Percentiles rank a stretch among this genome's conserved stretches.
Evolutionary conservation across 2,797 vertebrate species (phyloP).

Genomic region (Forpus xanthops): DNA sequence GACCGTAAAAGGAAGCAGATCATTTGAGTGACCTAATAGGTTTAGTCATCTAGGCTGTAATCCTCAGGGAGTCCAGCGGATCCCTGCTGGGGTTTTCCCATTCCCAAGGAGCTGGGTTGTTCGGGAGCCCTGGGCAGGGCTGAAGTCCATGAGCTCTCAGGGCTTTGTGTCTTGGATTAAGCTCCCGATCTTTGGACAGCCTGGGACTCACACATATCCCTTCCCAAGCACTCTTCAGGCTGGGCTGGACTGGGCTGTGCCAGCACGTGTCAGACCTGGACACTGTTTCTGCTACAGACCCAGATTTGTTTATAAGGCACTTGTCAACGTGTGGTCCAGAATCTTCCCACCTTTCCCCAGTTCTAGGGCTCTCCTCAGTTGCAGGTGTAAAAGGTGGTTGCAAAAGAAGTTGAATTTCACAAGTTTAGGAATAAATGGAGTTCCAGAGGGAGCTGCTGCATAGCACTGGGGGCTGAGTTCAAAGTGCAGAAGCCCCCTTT

Average conservation of each 20-base stretch:
- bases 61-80: neutral
- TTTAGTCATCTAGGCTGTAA: slow-evolving; percentile 22
- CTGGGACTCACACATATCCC: accelerated
- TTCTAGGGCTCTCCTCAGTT: neutral
- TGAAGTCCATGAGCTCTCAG: neutral
- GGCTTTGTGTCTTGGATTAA: neutral
- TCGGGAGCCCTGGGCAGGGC: neutral
- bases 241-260: neutral
- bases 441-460: neutral
- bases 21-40: slow-evolving; percentile 1
- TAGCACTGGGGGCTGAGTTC: neutral
- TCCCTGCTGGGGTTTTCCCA: slow-evolving; percentile 29
- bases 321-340: neutral
- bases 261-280: neutral
- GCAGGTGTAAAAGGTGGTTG: neutral
- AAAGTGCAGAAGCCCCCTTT: neutral
- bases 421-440: neutral
- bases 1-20: slow-evolving; percentile 68
- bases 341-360: neutral
- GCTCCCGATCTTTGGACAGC: neutral
- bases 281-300: accelerated
- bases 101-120: neutral
- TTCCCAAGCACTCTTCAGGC: neutral
- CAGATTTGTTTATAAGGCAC: neutral
- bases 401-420: neutral